Conservation (phyloP, 2,113 vertebrate genomes). For the Saguinus midas region DNA sequence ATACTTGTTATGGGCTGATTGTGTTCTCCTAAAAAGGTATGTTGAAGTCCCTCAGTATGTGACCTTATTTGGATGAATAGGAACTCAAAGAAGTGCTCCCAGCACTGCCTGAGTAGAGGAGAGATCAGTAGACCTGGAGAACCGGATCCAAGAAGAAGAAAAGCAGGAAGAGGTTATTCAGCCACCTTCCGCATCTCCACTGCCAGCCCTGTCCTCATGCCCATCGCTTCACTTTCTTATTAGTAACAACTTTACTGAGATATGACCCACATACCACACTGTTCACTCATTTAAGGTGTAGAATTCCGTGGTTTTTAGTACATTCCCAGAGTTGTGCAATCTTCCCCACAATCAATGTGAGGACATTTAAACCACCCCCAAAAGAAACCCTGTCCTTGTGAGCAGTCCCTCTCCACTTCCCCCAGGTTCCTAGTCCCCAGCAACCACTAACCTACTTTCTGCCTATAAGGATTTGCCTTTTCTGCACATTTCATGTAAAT, state of each 20-base stretch:
- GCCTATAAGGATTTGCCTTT: not conserved
- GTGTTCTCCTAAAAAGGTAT: not conserved
- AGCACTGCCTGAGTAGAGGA: not conserved
- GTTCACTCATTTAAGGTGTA: not conserved
- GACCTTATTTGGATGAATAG: not conserved
- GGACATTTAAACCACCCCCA: not conserved
- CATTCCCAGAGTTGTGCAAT: not conserved
- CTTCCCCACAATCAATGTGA: not conserved
- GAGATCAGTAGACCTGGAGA: not conserved
- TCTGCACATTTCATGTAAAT: not conserved
- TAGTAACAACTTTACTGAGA: not conserved
- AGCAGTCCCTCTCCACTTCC: no score
- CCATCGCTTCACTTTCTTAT: not conserved
- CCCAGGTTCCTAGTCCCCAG: not conserved
- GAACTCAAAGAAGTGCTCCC: not conserved
- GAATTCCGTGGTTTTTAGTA: not conserved
- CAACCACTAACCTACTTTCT: not conserved
- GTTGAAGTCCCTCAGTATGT: not conserved
- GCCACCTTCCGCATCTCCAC: not conserved
- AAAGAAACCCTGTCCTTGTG: not conserved
- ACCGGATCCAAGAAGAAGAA: not conserved
- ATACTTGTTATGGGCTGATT: not conserved
- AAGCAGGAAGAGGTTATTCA: not conserved
- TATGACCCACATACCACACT: not conserved
- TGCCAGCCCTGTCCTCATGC: not conserved